These are phyloP conservation scores for Polyommatus icarus DNA, from an alignment of 2,888 invertebrate genomes.

Conservation along the genomic window DNA sequence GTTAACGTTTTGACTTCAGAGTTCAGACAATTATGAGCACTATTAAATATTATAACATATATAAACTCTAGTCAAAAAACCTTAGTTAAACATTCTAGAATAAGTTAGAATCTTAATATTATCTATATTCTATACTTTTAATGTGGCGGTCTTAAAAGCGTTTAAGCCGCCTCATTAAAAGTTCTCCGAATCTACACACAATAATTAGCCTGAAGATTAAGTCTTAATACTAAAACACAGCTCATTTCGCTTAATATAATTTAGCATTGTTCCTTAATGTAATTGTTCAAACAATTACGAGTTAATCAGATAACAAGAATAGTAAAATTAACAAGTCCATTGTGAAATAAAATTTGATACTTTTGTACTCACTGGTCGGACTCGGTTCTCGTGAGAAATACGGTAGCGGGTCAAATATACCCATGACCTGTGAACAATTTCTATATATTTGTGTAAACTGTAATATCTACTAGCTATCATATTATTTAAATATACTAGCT, in stretches of 20 bases:
- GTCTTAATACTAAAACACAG: neutral
- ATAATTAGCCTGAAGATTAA: neutral
- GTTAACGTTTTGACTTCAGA: too few species aligned
- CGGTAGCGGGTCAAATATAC: neutral
- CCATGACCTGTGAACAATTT: neutral
- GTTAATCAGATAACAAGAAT: neutral
- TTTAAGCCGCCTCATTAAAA: neutral
- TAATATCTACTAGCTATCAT: too few species aligned
- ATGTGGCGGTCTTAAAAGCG: too few species aligned
- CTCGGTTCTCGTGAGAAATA: conserved; percentile 8
- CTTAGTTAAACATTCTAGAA: too few species aligned
- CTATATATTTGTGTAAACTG: neutral
- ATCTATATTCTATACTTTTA: too few species aligned
- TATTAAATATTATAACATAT: too few species aligned
- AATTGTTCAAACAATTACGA: neutral
- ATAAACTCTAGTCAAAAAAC: too few species aligned
- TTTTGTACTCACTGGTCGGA: neutral
- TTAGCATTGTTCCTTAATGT: conserved; percentile 7
- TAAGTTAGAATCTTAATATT: too few species aligned
- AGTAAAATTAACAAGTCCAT: conserved; percentile 5
- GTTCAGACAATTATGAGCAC: too few species aligned
- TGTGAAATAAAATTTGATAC: conserved; percentile 3
- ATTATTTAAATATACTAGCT: too few species aligned
- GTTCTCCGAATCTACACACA: neutral
- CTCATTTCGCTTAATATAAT: neutral